phyloP scores from a whole-genome alignment of 2,888 invertebrate genomes.

The Sphecodes monilicornis region DNA sequence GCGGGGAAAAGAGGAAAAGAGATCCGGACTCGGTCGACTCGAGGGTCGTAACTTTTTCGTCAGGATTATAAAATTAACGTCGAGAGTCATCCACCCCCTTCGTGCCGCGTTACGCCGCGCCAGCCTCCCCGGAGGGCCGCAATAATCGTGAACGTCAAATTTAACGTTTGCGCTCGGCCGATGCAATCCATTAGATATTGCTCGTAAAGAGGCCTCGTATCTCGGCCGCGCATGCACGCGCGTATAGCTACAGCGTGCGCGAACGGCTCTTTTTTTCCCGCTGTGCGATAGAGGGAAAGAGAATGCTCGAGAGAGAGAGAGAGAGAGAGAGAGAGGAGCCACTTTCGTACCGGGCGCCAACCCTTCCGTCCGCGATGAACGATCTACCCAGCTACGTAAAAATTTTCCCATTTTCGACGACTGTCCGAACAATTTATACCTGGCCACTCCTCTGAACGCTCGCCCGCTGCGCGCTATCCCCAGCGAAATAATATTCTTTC shows the following conservation, averaged over 20 bases:
- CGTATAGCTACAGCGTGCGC: conserved; percentile 43
- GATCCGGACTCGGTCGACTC: conserved; percentile 61
- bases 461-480: conserved; percentile 15
- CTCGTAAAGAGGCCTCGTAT: conserved; percentile 83
- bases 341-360: conserved; percentile 62
- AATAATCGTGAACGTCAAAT: conserved; percentile 84
- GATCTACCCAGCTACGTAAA: conserved; percentile 56
- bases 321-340: conserved; percentile 21
- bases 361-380: conserved; percentile 38
- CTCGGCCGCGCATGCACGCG: conserved; percentile 73
- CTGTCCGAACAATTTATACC: conserved; percentile 60
- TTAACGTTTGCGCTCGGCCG: conserved; percentile 81
- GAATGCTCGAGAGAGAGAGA: background rate
- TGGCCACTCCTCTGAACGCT: conserved; percentile 17
- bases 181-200: conserved; percentile 84
- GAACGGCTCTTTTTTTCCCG: conserved; percentile 42
- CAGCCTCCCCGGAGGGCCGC: conserved; percentile 71
- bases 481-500: conserved; percentile 44
- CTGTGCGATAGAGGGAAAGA: background rate
- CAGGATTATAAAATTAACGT: conserved; percentile 83
- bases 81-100: conserved; percentile 47
- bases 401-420: conserved; percentile 63
- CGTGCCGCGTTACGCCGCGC: conserved; percentile 33
- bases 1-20: conserved; percentile 37
- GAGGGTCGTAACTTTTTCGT: conserved; percentile 78